Conservation (phyloP, 2,888 invertebrate species). For the Ochropleura plecta region DNA sequence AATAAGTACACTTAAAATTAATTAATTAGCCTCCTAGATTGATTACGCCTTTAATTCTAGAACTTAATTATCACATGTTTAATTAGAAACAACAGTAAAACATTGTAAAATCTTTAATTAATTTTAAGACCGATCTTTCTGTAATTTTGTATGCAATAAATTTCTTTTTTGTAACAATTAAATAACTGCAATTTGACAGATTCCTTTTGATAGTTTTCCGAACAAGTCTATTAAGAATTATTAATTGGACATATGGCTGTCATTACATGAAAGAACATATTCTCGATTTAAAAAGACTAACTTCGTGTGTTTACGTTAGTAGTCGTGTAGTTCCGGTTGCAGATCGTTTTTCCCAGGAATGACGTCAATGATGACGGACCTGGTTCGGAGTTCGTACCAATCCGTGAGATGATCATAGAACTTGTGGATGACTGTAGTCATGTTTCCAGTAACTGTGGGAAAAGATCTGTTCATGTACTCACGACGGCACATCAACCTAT, state of each 20-base stretch:
- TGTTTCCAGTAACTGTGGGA: background rate
- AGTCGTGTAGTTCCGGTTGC: conserved; percentile 53
- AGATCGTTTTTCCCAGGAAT: conserved; percentile 56
- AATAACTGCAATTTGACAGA: conserved; percentile 24
- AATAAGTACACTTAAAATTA: conserved; percentile 15
- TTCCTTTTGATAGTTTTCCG: conserved; percentile 16
- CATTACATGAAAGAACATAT: conserved; percentile 16
- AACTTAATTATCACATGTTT: conserved; percentile 26
- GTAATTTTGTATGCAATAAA: conserved; percentile 34
- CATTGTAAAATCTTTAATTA: conserved; percentile 31
- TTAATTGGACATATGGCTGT: conserved; percentile 34
- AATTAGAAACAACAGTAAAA: conserved; percentile 43
- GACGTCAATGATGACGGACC: conserved; percentile 45
- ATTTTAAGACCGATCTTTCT: conserved; percentile 35
- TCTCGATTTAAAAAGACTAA: conserved; percentile 9
- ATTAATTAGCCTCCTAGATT: conserved; percentile 3
- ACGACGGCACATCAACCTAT: no score
- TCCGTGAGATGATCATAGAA: conserved; percentile 22
- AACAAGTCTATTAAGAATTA: conserved; percentile 28
- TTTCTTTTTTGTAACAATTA: background rate
- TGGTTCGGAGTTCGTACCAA: conserved; percentile 7
- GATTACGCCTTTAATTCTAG: conserved; percentile 11
- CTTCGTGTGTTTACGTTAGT: conserved; percentile 44
- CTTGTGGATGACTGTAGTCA: background rate
- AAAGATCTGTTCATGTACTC: conserved; percentile 26